Conservation (phyloP, 2,888 invertebrate species). For the Dasysyrphus albostriatus region DNA sequence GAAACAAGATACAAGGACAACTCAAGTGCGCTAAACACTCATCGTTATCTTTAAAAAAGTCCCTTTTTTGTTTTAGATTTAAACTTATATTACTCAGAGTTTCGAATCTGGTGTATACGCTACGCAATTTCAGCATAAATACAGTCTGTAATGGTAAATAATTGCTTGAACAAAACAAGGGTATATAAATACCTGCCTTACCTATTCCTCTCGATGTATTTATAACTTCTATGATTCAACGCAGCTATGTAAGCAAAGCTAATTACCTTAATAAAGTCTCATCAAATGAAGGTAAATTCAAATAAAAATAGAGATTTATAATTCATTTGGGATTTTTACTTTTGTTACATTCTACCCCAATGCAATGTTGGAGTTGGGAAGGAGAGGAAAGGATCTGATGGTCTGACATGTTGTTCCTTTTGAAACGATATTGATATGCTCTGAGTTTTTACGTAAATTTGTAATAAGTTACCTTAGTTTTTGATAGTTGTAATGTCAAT, state of each 20-base stretch:
- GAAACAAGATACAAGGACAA: too few species aligned
- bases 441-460: not conserved
- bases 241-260: not conserved
- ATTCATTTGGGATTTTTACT: constrained; percentile 12
- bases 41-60: too few species aligned
- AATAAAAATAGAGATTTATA: constrained; percentile 61
- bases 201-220: too few species aligned
- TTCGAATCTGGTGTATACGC: too few species aligned
- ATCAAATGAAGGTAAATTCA: constrained; percentile 62
- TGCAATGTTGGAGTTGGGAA: not conserved
- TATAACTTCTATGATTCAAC: too few species aligned
- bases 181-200: too few species aligned
- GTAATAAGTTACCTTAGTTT: not conserved
- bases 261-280: constrained; percentile 30
- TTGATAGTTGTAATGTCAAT: constrained; percentile 2
- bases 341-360: constrained; percentile 3
- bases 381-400: too few species aligned
- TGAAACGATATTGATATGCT: constrained; percentile 3
- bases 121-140: too few species aligned
- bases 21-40: too few species aligned
- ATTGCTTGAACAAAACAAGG: not conserved
- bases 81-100: too few species aligned
- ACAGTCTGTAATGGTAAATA: not conserved
- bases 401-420: not conserved
- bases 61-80: too few species aligned